These are phyloP conservation scores for Centropus unirufus DNA, from an alignment of 2,113 vertebrate genomes.

Conservation along the genomic window DNA sequence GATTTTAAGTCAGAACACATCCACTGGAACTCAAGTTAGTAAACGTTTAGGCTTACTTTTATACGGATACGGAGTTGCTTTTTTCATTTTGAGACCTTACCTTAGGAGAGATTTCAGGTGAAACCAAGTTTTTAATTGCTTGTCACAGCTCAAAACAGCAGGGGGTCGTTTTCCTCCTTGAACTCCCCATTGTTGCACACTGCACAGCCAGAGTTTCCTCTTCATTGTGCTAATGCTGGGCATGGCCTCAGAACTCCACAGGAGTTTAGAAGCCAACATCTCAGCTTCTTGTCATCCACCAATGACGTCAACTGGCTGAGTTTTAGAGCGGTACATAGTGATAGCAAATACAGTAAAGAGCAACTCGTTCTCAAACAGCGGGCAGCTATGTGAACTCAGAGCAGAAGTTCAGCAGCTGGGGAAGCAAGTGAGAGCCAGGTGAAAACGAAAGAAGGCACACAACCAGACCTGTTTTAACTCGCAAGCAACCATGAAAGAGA, in stretches of 20 bases:
- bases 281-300: not conserved
- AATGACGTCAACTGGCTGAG: not conserved
- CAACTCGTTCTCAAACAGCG: not conserved
- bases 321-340: not conserved
- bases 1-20: not conserved
- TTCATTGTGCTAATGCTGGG: not conserved
- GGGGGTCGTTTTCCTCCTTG: not conserved
- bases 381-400: not conserved
- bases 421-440: not conserved
- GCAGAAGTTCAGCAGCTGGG: not conserved
- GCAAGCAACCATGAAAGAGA: not conserved
- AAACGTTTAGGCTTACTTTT: not conserved
- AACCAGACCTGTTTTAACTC: not conserved
- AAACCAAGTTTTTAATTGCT: slow-evolving; percentile 8
- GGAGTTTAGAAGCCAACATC: not conserved
- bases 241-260: not conserved
- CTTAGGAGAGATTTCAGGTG: not conserved
- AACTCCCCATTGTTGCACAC: not conserved
- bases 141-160: not conserved
- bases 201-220: not conserved
- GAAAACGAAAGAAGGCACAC: not conserved
- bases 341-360: not conserved
- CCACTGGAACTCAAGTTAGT: not conserved
- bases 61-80: not conserved
- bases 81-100: not conserved